Base-by-base conservation (phyloP, 1,140 invertebrate species). In the Marisa cornuarietis region DNA sequence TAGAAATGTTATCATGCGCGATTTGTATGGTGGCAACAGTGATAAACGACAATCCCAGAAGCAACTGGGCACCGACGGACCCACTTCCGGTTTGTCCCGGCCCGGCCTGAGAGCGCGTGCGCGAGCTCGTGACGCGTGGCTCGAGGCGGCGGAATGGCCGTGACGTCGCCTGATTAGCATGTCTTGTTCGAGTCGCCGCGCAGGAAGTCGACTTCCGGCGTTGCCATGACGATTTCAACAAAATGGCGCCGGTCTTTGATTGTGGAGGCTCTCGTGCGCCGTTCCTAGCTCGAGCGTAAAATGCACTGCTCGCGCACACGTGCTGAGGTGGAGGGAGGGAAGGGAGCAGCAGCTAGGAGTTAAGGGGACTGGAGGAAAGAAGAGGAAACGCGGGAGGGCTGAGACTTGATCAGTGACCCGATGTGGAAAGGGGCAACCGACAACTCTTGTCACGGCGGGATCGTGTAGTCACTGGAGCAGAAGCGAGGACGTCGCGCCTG, bases 131-230 rank as follows among this genome's bases (percentile, higher is more conserved):
- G n/a, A n/a, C 26, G 51, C 71, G 49, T 49, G 71, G 49, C 71
- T 72, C 71, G 71, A 8, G 51, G 20, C n/a, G 42, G 24, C 42
- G 49, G 49, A 51, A 20, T 51, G 16, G 24, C 54, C 62, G 52
- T 74, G 72, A 74, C 72, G 72, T 74, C 72, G 72, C 72, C 72
- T 74, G 62, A 74, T 74, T 74, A 74, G 72, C 72, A 74, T 74
- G 72, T 74, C 72, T 74, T 74, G 72, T 74, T 74, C 72, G 72
- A 74, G 72, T 52, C 24, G 72, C 72, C 52, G 52, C 42, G 52
- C 72, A 51, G 72, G 72, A 74, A 74, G 62, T 61, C 52, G 11
- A 24, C 72, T 74, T 74, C 72, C 72, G 72, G 72, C 14, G 72
- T 74, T 74, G 72, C 72, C 72, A 74, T 74, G 72, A 61, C 54